phyloP scores from a whole-genome alignment of 2,113 vertebrate species.

The Rutilus rutilus region DNA sequence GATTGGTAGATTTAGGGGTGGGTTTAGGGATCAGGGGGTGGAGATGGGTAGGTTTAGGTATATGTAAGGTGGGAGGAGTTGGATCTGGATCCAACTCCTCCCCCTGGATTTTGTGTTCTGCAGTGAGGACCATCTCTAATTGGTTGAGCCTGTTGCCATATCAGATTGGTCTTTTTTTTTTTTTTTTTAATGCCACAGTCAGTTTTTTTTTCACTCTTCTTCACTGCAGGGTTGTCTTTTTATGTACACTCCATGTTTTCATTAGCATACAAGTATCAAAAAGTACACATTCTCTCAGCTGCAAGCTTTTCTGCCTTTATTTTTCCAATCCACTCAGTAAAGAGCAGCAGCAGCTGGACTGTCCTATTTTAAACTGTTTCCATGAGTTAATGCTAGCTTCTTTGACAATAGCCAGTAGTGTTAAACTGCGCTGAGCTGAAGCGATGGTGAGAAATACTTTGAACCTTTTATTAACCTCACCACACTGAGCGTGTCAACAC shows the following conservation, averaged over 20 bases:
- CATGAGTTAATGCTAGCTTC: constrained; percentile 35
- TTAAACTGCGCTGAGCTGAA: background rate
- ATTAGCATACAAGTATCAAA: background rate
- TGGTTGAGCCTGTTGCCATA: background rate
- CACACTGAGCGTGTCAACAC: background rate
- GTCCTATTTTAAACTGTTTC: constrained; percentile 26
- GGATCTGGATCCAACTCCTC: too few species aligned
- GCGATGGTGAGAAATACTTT: background rate
- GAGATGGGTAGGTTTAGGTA: too few species aligned
- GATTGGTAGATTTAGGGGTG: too few species aligned
- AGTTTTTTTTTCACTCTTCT: background rate
- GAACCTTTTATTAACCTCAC: constrained; percentile 6
- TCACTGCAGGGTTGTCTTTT: background rate
- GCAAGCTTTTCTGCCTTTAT: background rate
- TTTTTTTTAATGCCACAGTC: background rate
- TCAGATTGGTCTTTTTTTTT: background rate
- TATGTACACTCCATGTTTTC: background rate
- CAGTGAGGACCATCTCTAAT: too few species aligned
- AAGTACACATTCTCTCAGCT: background rate
- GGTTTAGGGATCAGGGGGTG: too few species aligned
- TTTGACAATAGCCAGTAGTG: background rate
- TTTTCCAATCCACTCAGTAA: background rate
- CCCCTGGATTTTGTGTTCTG: too few species aligned
- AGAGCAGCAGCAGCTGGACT: constrained; percentile 5
- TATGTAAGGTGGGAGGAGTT: too few species aligned